Evolutionary conservation across 1,140 invertebrate species (phyloP).

Genomic region (Sitophilus oryzae): DNA sequence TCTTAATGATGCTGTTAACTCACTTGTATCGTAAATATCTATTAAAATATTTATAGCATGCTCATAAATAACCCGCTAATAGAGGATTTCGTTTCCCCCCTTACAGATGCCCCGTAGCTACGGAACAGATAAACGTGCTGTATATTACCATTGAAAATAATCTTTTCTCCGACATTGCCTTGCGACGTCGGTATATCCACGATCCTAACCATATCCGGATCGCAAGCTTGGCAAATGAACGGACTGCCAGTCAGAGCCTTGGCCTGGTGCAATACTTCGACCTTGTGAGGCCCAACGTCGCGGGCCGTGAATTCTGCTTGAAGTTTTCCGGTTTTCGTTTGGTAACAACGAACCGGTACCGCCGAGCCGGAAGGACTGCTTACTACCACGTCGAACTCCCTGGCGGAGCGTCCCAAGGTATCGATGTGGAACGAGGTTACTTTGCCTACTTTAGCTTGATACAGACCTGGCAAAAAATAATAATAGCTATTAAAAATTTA

Average conservation of each 20-base stretch:
- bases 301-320: slow-evolving; percentile 88
- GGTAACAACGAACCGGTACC: slow-evolving; percentile 88
- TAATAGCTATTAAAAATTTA: neutral
- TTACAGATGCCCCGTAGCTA: no score
- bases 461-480: slow-evolving; percentile 53
- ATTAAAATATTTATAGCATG: no score
- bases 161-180: slow-evolving; percentile 75
- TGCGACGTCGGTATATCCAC: slow-evolving; percentile 71
- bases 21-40: no score
- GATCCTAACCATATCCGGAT: slow-evolving; percentile 56
- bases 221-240: slow-evolving; percentile 92
- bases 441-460: slow-evolving; percentile 73
- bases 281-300: slow-evolving; percentile 60
- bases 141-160: slow-evolving; percentile 78
- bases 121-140: no score
- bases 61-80: no score
- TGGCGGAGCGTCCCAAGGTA: slow-evolving; percentile 73
- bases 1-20: no score
- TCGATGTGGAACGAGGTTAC: slow-evolving; percentile 84
- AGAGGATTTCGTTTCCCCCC: no score
- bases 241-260: slow-evolving; percentile 91
- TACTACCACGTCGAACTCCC: slow-evolving; percentile 88
- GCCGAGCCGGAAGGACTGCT: slow-evolving; percentile 83
- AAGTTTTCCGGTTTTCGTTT: slow-evolving; percentile 89
- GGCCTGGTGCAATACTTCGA: slow-evolving; percentile 85